Evolutionary conservation across 2,888 invertebrate species (phyloP).

Genomic region (Heliothis peltigera): DNA sequence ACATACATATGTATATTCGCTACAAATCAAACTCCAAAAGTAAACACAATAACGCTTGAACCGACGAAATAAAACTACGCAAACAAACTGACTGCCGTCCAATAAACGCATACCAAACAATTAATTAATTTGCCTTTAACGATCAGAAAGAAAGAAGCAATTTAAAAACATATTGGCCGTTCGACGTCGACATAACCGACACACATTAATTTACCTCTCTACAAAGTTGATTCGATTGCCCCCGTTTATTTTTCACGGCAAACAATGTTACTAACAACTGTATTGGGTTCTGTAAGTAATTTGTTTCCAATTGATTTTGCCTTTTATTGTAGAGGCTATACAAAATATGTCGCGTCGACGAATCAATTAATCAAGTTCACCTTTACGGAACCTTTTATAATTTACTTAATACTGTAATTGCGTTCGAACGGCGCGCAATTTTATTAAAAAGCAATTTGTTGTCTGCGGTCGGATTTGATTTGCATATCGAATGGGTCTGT

Average conservation of each 20-base stretch:
- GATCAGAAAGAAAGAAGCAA: constrained; percentile 48
- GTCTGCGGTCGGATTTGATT: constrained; percentile 43
- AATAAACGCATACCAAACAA: constrained; percentile 53
- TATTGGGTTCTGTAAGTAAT: constrained; percentile 72
- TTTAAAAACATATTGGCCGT: constrained; percentile 56
- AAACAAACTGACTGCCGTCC: constrained; percentile 33
- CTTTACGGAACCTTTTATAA: constrained; percentile 66
- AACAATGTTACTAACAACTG: constrained; percentile 78
- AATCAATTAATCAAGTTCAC: constrained; percentile 67
- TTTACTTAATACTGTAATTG: constrained; percentile 70
- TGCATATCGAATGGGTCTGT: constrained; percentile 34
- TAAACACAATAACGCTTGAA: constrained; percentile 39
- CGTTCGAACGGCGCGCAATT: constrained; percentile 57
- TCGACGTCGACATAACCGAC: constrained; percentile 58
- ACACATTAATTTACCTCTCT: constrained; percentile 71
- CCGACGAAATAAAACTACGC: constrained; percentile 34
- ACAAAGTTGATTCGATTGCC: constrained; percentile 77
- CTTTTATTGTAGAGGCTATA: constrained; percentile 58
- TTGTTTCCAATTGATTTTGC: constrained; percentile 76
- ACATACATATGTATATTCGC: not conserved
- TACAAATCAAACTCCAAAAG: constrained; percentile 38
- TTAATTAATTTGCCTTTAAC: constrained; percentile 56
- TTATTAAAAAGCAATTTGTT: constrained; percentile 57
- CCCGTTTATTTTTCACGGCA: constrained; percentile 67
- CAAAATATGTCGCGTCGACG: constrained; percentile 51